Base-by-base conservation (phyloP, 2,113 vertebrate species). In the Alethe castanea region DNA sequence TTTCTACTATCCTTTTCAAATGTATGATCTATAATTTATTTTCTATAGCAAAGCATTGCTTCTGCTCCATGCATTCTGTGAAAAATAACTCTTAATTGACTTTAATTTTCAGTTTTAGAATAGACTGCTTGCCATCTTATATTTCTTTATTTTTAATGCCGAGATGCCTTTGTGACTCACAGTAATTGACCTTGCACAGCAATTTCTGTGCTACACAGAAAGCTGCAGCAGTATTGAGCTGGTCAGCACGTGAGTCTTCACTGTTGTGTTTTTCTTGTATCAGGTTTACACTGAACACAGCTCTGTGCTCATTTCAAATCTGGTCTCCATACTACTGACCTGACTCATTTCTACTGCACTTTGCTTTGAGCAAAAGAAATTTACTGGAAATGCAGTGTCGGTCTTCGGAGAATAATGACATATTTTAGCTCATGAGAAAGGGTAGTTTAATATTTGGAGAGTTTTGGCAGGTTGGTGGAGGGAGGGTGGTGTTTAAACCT, bases 11-110 rank as follows among this genome's bases (percentile, higher is more conserved):
- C 40, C 77, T 94, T 94, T 87, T 93, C 86, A 69, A 85, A 78
- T 93, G 45, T 95, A 83, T 95, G 88, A 94, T 95, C 95, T 96
- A 94, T 96, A 95, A 96, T 95, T 96, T 96, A 93, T 95, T 97
- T 96, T 94, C 87, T 87, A 33, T 94, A 96, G 82, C 83, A 38
- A 61, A 89, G 61, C 4, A 2, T 81, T 86, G 45, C 84, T 95
- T 95, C 86, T 95, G 48, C 81, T 71, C 72, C 71, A 5, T 92
- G 70, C 64, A 59, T 88, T 96, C 86, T 56, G 36, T 92, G 82
- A 87, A 85, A 92, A 95, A 94, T 87, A 89, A 91, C 91, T 77
- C 94, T 62, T 94, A 96, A 96, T 95, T 92, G 83, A 90, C 92
- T 94, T 88, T 89, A 96, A 96, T 94, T 86, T 86, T 96, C 82